phyloP scores from a whole-genome alignment of 2,113 vertebrate genomes.

The Pteropus alecto region DNA sequence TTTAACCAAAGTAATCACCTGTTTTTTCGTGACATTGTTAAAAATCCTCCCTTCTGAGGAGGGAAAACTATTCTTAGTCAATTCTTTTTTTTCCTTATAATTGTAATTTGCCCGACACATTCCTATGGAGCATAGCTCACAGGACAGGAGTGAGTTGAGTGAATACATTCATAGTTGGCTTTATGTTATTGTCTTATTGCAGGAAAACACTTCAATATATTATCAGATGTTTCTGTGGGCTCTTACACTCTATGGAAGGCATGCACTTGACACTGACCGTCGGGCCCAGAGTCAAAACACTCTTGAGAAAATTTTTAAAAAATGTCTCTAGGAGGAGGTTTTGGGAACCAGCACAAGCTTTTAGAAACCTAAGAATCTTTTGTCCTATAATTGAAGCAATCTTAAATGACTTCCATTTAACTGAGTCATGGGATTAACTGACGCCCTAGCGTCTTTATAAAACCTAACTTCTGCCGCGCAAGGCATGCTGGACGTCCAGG shows the following conservation, averaged over 20 bases:
- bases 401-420: neutral
- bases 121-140: neutral
- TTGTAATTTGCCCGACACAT: neutral
- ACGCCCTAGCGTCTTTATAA: neutral
- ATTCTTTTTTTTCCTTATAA: neutral
- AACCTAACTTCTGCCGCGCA: neutral
- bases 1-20: constrained; percentile 42
- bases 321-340: neutral
- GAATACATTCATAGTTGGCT: neutral
- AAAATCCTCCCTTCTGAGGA: constrained; percentile 10
- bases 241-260: neutral
- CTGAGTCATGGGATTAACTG: neutral
- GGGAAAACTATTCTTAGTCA: constrained; percentile 15
- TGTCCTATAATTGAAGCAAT: neutral
- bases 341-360: neutral
- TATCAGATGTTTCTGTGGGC: neutral
- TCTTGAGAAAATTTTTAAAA: neutral
- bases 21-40: neutral
- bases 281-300: too few species aligned
- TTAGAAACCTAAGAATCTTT: neutral
- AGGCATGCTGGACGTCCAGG: accelerated
- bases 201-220: neutral
- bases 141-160: neutral
- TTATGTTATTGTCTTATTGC: neutral
- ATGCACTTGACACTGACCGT: neutral